Evolutionary conservation across 2,797 vertebrate species (phyloP), one percentile per base, ranked within the genome.

Genomic region (Channallabes apus): DNA sequence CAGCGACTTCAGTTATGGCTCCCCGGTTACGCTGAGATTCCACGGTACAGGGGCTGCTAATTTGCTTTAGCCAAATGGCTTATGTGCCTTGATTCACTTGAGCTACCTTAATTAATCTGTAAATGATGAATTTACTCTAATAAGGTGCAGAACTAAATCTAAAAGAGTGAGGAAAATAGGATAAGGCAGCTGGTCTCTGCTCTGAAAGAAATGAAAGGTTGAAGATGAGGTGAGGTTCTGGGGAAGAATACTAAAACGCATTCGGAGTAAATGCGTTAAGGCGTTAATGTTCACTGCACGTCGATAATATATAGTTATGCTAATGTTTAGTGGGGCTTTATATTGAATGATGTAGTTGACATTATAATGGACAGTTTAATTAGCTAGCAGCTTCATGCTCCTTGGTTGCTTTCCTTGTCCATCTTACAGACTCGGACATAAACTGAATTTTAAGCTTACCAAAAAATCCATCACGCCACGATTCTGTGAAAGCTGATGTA

Each of bases 1-100:
- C 22, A 86, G 77, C 78, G 54, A 83, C 78, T 80, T 86, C 72
- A 88, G 85, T 86, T 82, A 83, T 69, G 80, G 46, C 76, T 86
- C 38, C 65, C 65, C 68, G 77, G 84, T 85, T 78, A 69, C 54
- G 18, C 6, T 73, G 77, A 59, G 67, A 89, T 85, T 65, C 75
- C 35, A 82, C 58, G 27, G 67, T 81, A 24, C 64, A 81, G 64
- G 76, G 59, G 59, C 61, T 61, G 61, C 75, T 87, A 79, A 85
- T 85, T 80, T 58, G 56, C 58, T 80, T 73, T 73, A 64, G 46
- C 22, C 78, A 81, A 35, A 61, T 62, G 58, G 58, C 15, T 81
- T 65, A 54, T 79, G 54, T 71, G 80, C 56, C 80, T 79, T 75
- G 18, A 54, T 46, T 35, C 67, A 35, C 68, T 73, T 56, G 35